Percentiles rank a stretch among this genome's conserved stretches.
Conservation (phyloP, 1,140 invertebrate species). For the Akabosia matsudoensis region DNA sequence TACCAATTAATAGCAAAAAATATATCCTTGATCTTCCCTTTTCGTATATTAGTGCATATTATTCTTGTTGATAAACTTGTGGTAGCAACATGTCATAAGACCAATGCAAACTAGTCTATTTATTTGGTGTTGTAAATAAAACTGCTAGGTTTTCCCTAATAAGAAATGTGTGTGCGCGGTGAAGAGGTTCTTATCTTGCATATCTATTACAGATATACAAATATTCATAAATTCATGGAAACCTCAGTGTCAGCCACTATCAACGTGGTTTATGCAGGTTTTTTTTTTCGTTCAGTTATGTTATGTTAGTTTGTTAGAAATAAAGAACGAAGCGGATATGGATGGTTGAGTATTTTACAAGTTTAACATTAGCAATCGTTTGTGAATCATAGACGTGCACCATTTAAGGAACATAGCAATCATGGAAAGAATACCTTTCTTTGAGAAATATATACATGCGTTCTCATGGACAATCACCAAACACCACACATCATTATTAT, state of each 20-base stretch:
- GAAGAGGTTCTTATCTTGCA: neutral
- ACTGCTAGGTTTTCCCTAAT: neutral
- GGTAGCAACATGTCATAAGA: neutral
- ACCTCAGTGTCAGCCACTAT: neutral
- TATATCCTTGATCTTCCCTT: conserved; percentile 9
- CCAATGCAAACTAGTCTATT: neutral
- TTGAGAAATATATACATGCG: neutral
- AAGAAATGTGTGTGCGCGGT: neutral
- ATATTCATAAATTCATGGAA: neutral
- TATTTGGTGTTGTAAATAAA: neutral
- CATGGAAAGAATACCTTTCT: neutral
- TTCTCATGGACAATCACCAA: neutral
- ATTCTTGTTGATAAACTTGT: neutral
- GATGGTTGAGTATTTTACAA: neutral
- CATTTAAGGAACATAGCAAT: too few relatives aligned
- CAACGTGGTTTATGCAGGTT: neutral
- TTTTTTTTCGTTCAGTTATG: too few relatives aligned
- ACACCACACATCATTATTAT: too few relatives aligned
- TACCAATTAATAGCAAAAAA: neutral
- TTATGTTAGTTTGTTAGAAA: neutral
- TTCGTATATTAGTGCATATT: neutral
- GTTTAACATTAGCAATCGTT: too few relatives aligned
- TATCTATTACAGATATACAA: neutral
- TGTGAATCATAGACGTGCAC: too few relatives aligned
- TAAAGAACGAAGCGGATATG: neutral